phyloP scores from a whole-genome alignment of 2,888 invertebrate species.

The Phlogophora meticulosa region DNA sequence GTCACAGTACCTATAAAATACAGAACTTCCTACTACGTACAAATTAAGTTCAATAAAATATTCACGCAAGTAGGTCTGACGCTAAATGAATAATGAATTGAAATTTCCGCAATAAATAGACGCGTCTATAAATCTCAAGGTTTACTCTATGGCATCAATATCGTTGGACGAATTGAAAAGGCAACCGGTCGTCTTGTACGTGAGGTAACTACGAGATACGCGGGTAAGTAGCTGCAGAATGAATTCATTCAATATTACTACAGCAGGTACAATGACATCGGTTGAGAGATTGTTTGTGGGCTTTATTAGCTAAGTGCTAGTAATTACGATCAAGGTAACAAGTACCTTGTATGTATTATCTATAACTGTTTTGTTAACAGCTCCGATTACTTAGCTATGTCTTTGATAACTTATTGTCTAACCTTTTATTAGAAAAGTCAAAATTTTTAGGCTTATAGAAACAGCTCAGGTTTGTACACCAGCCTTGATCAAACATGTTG shows the following conservation, averaged over 20 bases:
- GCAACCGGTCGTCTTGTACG: constrained; percentile 78
- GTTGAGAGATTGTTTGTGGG: constrained; percentile 64
- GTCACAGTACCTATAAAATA: too few relatives aligned
- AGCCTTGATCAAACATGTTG: too few relatives aligned
- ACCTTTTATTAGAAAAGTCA: too few relatives aligned
- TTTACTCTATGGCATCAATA: constrained; percentile 66
- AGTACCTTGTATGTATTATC: constrained; percentile 21
- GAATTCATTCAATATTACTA: constrained; percentile 76
- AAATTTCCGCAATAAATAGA: constrained; percentile 63
- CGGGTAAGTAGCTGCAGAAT: constrained; percentile 71
- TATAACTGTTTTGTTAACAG: constrained; percentile 20
- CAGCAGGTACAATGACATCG: constrained; percentile 72
- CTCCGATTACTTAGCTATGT: background rate
- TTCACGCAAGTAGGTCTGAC: constrained; percentile 35
- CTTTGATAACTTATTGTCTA: background rate
- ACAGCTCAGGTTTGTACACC: too few relatives aligned
- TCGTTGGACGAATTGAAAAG: constrained; percentile 76
- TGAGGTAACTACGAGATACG: constrained; percentile 78
- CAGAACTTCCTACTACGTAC: constrained; percentile 8
- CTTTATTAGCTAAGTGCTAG: constrained; percentile 44
- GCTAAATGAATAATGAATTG: constrained; percentile 52
- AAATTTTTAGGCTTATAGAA: too few relatives aligned
- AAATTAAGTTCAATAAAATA: constrained; percentile 48
- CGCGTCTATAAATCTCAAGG: constrained; percentile 67
- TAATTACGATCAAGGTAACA: constrained; percentile 59